phyloP scores from a whole-genome alignment of 2,797 vertebrate genomes.

The Loriculus beryllinus region DNA sequence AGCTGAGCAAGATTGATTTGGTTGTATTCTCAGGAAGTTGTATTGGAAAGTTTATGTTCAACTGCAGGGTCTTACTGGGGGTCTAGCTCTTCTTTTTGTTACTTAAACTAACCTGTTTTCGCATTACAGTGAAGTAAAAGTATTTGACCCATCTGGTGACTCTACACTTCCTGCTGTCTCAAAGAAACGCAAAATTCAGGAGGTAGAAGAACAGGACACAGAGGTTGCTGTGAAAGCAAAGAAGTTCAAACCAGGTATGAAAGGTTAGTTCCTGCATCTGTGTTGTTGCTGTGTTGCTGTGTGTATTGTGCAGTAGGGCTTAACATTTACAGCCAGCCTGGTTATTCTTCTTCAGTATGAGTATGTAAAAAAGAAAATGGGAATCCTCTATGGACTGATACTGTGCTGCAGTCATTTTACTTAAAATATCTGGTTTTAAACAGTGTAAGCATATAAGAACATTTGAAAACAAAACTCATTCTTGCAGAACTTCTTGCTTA shows the following conservation, averaged over 20 bases:
- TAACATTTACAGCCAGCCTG: background rate
- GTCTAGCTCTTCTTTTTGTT: background rate
- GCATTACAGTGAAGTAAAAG: slow-evolving; percentile 84
- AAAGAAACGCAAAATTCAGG: slow-evolving; percentile 92
- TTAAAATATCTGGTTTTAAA: background rate
- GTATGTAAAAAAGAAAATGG: background rate
- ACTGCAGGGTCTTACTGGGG: background rate
- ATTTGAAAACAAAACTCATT: background rate
- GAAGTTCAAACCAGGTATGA: slow-evolving; percentile 84
- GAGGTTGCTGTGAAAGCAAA: slow-evolving; percentile 83
- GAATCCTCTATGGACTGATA: background rate
- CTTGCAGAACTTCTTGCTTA: background rate
- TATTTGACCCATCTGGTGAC: slow-evolving; percentile 93
- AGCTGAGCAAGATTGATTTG: background rate
- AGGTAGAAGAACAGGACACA: slow-evolving; percentile 77
- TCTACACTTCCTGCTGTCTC: slow-evolving; percentile 88
- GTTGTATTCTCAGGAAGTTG: background rate
- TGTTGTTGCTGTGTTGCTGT: background rate
- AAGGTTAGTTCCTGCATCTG: slow-evolving; percentile 70
- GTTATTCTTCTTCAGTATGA: background rate
- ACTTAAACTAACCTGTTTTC: background rate
- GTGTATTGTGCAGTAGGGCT: accelerated
- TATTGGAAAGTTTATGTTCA: background rate
- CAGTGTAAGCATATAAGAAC: background rate
- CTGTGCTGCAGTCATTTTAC: background rate